A percentile compares a stretch with the other conserved stretches of the same genome.
Evolutionary conservation across 2,797 vertebrate genomes (phyloP).

Genomic region (Hippoglossus hippoglossus): DNA sequence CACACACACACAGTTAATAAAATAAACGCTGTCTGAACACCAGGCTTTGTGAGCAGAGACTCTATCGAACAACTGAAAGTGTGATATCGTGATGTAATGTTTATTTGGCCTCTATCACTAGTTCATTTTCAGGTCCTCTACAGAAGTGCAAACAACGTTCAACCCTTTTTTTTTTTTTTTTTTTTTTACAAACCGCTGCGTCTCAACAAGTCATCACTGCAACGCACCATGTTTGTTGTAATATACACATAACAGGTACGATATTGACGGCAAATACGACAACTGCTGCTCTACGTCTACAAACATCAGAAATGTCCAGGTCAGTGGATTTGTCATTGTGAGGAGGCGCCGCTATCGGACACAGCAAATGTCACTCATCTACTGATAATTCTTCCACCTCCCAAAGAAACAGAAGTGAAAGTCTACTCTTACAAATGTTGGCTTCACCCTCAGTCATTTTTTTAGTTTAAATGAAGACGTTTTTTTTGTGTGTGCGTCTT

Average conservation of each 20-base stretch:
- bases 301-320: conserved; percentile 46
- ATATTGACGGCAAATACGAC: conserved; percentile 65
- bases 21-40: conserved; percentile 59
- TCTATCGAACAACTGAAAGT: conserved; percentile 25
- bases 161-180: conserved; percentile 30
- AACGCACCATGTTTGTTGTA: conserved; percentile 53
- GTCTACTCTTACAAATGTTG: conserved; percentile 23
- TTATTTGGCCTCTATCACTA: conserved; percentile 75
- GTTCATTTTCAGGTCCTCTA: conserved; percentile 62
- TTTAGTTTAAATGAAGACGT: neutral
- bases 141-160: conserved; percentile 69
- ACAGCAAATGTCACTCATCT: conserved; percentile 43
- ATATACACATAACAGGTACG: conserved; percentile 59
- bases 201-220: conserved; percentile 48
- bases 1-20: conserved; percentile 48
- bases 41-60: conserved; percentile 52
- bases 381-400: conserved; percentile 18
- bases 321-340: conserved; percentile 19
- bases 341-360: conserved; percentile 25
- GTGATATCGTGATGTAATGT: conserved; percentile 41
- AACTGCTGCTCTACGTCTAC: conserved; percentile 64
- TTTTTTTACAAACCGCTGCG: conserved; percentile 42
- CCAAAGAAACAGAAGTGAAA: conserved; percentile 3
- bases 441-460: neutral
- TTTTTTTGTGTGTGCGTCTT: conserved; percentile 45